Conservation (phyloP, 2,888 invertebrate genomes). For the Amblyteles armatorius region DNA sequence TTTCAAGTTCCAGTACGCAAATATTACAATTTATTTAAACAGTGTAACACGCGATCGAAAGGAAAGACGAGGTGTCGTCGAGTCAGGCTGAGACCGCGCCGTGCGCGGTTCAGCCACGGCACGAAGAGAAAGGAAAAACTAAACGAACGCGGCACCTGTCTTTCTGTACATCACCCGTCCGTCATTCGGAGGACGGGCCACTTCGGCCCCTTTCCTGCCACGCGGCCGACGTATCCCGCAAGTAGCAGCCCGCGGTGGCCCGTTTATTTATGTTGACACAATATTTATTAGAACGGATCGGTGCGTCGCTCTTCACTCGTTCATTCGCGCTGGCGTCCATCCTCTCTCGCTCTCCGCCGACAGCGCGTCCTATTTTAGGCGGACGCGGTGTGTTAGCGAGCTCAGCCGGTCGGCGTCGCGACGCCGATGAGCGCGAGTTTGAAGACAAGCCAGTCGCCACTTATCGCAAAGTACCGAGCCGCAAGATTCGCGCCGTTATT, state of each 20-base stretch:
- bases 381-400: constrained; percentile 42
- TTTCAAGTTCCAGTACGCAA: too few relatives aligned
- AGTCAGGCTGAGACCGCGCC: constrained; percentile 47
- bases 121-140: constrained; percentile 66
- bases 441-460: constrained; percentile 61
- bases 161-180: constrained; percentile 82
- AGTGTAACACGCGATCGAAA: not conserved
- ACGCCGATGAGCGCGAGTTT: constrained; percentile 22
- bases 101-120: constrained; percentile 34
- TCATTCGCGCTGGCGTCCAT: constrained; percentile 71
- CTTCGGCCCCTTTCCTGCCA: constrained; percentile 57
- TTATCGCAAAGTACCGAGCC: constrained; percentile 25
- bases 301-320: constrained; percentile 77
- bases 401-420: constrained; percentile 22
- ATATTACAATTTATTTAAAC: too few relatives aligned
- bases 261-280: constrained; percentile 84
- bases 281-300: constrained; percentile 85
- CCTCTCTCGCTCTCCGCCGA: constrained; percentile 58
- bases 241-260: constrained; percentile 72
- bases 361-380: constrained; percentile 63
- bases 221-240: constrained; percentile 61
- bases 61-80: constrained; percentile 42
- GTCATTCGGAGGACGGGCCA: constrained; percentile 78
- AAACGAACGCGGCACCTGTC: constrained; percentile 81
- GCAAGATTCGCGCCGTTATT: not conserved